Evolutionary conservation across 1,140 invertebrate species (phyloP).

Genomic region (Drosophila sucinea): DNA sequence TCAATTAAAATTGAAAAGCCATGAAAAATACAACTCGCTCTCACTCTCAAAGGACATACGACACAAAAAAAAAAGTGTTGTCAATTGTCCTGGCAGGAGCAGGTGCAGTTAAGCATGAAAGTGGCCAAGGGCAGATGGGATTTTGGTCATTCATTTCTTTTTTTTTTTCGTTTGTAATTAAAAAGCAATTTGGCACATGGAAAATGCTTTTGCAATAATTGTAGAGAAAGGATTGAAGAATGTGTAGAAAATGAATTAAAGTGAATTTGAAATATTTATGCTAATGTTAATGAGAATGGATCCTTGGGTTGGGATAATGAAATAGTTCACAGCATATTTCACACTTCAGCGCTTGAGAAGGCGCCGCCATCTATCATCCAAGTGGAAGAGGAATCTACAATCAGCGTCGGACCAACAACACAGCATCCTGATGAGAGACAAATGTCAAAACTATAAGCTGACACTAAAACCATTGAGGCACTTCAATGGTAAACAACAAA

Average conservation of each 20-base stretch:
- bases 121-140: slow-evolving; percentile 41
- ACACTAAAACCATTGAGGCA: slow-evolving; percentile 75
- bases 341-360: slow-evolving; percentile 51
- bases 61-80: slow-evolving; percentile 27
- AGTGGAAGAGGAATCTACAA: slow-evolving; percentile 44
- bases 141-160: slow-evolving; percentile 14
- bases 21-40: slow-evolving; percentile 63
- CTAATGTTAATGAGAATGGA: background rate
- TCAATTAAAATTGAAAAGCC: slow-evolving; percentile 81
- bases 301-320: slow-evolving; percentile 12
- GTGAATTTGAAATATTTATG: slow-evolving; percentile 14
- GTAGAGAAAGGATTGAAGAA: slow-evolving; percentile 40
- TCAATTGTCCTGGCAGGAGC: slow-evolving; percentile 16
- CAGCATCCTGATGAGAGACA: slow-evolving; percentile 39
- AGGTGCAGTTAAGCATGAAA: slow-evolving; percentile 73
- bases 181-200: slow-evolving; percentile 50
- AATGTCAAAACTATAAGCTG: slow-evolving; percentile 79
- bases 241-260: slow-evolving; percentile 22
- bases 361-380: slow-evolving; percentile 39
- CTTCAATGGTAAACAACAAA: slow-evolving; percentile 60
- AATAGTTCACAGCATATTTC: slow-evolving; percentile 53
- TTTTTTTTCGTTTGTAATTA: slow-evolving; percentile 67
- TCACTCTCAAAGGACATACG: slow-evolving; percentile 22
- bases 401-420: slow-evolving; percentile 28
- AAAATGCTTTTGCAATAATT: slow-evolving; percentile 62